Conservation (phyloP, 2,797 vertebrate species). For the Pseudocheirus occidentalis region DNA sequence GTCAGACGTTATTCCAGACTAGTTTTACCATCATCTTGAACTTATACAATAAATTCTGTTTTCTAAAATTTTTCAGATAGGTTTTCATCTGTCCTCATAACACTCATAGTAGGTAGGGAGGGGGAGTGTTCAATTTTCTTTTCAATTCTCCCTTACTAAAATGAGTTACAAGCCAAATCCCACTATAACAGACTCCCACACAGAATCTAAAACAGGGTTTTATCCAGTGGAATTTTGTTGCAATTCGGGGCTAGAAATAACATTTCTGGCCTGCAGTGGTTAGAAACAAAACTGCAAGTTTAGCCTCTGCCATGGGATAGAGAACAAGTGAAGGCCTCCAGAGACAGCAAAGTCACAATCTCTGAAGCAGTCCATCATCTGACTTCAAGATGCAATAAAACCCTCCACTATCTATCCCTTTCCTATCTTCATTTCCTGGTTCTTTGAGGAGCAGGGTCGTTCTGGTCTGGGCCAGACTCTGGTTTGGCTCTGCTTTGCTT, state of each 20-base stretch:
- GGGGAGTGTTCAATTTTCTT: constrained; percentile 14
- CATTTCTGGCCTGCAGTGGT: constrained; percentile 15
- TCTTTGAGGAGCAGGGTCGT: neutral
- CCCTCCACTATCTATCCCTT: constrained; percentile 5
- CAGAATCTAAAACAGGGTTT: constrained; percentile 28
- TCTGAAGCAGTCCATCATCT: constrained; percentile 16
- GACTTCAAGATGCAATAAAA: constrained; percentile 23
- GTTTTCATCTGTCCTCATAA: constrained; percentile 52
- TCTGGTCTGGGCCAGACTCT: constrained; percentile 3
- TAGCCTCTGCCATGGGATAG: constrained; percentile 12
- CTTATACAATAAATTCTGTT: constrained; percentile 23
- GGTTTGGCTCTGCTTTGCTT: neutral
- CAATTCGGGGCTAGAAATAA: constrained; percentile 39
- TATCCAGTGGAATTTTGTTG: constrained; percentile 10
- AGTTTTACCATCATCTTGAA: constrained; percentile 52
- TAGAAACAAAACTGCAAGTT: constrained; percentile 55
- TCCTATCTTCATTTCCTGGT: constrained; percentile 20
- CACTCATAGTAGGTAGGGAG: constrained; percentile 9
- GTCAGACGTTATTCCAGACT: constrained; percentile 29
- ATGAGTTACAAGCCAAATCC: constrained; percentile 42
- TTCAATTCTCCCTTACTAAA: constrained; percentile 54
- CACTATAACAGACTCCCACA: neutral
- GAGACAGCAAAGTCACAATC: constrained; percentile 21
- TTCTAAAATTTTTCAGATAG: constrained; percentile 39
- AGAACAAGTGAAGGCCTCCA: constrained; percentile 40